Conservation (phyloP, 2,888 invertebrate species). For the Incurvaria masculella region DNA sequence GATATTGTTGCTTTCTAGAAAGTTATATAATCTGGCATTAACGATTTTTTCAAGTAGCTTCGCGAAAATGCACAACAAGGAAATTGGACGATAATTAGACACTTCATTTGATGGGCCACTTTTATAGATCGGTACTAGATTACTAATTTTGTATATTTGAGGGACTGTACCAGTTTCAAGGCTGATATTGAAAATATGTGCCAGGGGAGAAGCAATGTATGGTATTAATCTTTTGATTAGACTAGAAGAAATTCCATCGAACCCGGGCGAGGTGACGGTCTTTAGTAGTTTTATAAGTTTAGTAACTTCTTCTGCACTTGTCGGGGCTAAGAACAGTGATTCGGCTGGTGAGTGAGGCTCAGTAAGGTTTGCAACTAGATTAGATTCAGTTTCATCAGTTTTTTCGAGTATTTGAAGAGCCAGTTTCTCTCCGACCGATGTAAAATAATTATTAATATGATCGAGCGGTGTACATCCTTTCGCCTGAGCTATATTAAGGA, state of each 20-base stretch:
- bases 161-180: slow-evolving; percentile 2
- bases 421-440: not conserved
- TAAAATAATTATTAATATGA: not conserved
- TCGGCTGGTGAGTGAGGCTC: not conserved
- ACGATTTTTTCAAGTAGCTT: slow-evolving; percentile 9
- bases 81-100: slow-evolving; percentile 6
- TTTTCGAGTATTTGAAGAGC: not conserved
- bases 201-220: not conserved
- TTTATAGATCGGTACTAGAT: slow-evolving; percentile 5
- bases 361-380: not conserved
- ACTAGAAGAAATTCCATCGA: not conserved
- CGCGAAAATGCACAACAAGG: slow-evolving; percentile 1
- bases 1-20: slow-evolving; percentile 8
- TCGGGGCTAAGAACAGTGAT: not conserved
- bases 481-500: not conserved
- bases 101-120: not conserved
- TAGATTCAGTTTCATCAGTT: not conserved
- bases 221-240: not conserved
- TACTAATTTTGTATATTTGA: not conserved
- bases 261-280: not conserved
- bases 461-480: not conserved
- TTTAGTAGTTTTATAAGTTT: not conserved
- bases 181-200: not conserved
- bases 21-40: slow-evolving; percentile 2
- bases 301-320: not conserved